These are phyloP conservation scores for Scylla paramamosain DNA, from an alignment of 1,140 invertebrate species.

Conservation along the genomic window DNA sequence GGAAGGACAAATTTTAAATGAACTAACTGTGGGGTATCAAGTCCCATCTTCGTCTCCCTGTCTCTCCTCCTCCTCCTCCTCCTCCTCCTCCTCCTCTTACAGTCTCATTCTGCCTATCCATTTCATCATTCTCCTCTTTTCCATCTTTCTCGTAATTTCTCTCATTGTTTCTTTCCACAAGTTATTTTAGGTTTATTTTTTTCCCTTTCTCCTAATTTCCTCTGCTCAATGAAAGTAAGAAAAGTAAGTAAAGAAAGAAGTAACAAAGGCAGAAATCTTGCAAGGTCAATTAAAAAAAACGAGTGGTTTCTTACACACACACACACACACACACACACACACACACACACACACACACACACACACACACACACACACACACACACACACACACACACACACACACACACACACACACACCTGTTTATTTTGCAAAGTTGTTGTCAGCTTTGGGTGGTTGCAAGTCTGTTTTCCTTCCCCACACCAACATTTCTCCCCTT, in stretches of 20 bases:
- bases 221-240: neutral
- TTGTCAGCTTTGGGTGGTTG: too few species aligned
- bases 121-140: too few species aligned
- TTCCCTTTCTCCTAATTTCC: neutral
- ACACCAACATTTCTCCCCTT: neutral
- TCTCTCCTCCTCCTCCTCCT: too few species aligned
- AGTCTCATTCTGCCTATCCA: too few species aligned
- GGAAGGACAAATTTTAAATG: neutral
- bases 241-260: too few species aligned
- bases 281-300: too few species aligned
- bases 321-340: slow-evolving; percentile 29
- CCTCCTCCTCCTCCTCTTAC: too few species aligned
- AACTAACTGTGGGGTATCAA: neutral
- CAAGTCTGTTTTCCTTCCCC: neutral
- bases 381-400: neutral
- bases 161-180: too few species aligned
- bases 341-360: slow-evolving; percentile 29
- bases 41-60: neutral
- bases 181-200: too few species aligned
- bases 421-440: neutral
- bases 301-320: neutral
- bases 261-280: too few species aligned
- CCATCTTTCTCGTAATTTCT: too few species aligned
- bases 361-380: slow-evolving; percentile 29
- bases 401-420: neutral